phyloP scores from a whole-genome alignment of 1,140 invertebrate species.

The Procambarus virginalis region DNA sequence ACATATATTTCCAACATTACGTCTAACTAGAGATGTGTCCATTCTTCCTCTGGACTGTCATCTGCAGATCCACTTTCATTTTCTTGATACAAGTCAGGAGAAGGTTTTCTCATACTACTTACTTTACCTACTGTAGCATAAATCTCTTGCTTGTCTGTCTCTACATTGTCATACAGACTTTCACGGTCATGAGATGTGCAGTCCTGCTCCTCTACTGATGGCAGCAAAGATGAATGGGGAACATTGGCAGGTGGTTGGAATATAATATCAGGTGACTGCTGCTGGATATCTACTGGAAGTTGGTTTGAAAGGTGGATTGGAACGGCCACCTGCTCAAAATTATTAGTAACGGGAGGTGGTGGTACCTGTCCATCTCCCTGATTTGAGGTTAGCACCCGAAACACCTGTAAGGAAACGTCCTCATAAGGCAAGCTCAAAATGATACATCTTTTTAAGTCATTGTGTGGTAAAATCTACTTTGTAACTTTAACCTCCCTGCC shows the following conservation, averaged over 20 bases:
- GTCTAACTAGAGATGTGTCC: constrained; percentile 47
- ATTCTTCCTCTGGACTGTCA: constrained; percentile 58
- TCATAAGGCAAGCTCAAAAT: too few relatives aligned
- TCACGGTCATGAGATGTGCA: neutral
- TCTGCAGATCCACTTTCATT: constrained; percentile 30
- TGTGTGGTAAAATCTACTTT: too few relatives aligned
- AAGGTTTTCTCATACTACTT: neutral
- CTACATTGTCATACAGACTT: constrained; percentile 29
- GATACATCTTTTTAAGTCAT: too few relatives aligned
- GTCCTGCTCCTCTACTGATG: constrained; percentile 21
- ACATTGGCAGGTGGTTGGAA: neutral
- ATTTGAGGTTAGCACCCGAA: constrained; percentile 53
- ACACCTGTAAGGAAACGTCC: constrained; percentile 20
- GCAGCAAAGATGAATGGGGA: neutral
- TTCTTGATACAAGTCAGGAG: neutral
- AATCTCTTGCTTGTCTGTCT: neutral
- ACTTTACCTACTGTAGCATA: constrained; percentile 9
- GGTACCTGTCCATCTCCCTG: constrained; percentile 45
- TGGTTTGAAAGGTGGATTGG: constrained; percentile 24
- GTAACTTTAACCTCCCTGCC: too few relatives aligned
- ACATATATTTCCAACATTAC: neutral
- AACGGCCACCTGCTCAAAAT: neutral
- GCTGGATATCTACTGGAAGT: neutral
- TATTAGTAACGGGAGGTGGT: neutral
- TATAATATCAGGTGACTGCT: neutral